Conservation (phyloP, 2,888 invertebrate species). For the Celastrina argiolus region DNA sequence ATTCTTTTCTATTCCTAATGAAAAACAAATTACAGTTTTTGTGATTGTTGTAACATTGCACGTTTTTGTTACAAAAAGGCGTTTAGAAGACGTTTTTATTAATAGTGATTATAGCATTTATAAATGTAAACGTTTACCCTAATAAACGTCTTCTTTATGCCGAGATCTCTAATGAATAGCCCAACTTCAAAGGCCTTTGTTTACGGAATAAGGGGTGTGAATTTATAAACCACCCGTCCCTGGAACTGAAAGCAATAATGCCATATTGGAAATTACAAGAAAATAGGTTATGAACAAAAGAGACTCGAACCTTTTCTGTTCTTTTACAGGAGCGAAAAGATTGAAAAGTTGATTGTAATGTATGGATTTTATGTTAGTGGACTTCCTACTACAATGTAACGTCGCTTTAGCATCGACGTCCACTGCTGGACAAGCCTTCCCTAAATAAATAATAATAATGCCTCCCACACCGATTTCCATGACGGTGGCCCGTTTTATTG, state of each 20-base stretch:
- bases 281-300: background rate
- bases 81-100: background rate
- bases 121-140: background rate
- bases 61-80: background rate
- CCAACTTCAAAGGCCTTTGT: slow-evolving; percentile 9
- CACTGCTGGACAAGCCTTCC: no score
- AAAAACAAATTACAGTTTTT: no score
- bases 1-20: no score
- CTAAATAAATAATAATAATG: no score
- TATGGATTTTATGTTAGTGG: no score
- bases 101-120: background rate
- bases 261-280: slow-evolving; percentile 8
- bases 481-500: no score
- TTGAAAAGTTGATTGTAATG: background rate
- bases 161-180: slow-evolving; percentile 13
- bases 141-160: slow-evolving; percentile 1
- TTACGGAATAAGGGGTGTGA: slow-evolving; percentile 8
- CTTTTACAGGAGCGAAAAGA: background rate
- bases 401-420: no score
- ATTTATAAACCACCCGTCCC: background rate
- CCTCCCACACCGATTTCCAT: no score
- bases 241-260: slow-evolving; percentile 2
- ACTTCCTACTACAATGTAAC: no score
- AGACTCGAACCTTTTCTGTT: background rate
- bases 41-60: no score